Conservation (phyloP, 2,797 vertebrate genomes). For the Argentina silus region DNA sequence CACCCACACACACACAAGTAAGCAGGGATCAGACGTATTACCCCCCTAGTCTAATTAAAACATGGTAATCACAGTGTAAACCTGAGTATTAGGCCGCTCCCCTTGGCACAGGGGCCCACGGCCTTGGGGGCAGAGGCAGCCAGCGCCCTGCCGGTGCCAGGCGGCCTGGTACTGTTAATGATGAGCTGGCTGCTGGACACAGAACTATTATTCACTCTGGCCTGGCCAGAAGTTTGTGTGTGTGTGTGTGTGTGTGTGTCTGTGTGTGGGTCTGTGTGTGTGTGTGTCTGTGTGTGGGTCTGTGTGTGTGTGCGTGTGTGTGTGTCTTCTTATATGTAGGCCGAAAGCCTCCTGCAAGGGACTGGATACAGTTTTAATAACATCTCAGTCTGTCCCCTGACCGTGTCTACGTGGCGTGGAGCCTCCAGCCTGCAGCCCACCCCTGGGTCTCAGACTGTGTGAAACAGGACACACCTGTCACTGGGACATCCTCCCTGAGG, state of each 20-base stretch:
- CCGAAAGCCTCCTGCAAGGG: too few species aligned
- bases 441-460: neutral
- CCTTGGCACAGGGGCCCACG: conserved; percentile 42
- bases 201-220: conserved; percentile 20
- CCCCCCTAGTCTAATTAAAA: conserved; percentile 50
- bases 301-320: conserved; percentile 12
- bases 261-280: conserved; percentile 14
- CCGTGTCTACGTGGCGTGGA: neutral
- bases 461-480: conserved; percentile 37
- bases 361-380: too few species aligned
- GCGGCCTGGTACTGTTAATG: conserved; percentile 26
- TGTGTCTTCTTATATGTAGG: too few species aligned
- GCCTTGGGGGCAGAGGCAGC: conserved; percentile 34
- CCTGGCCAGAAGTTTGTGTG: neutral
- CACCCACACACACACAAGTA: too few species aligned
- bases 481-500: conserved; percentile 39
- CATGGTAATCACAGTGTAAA: conserved; percentile 46
- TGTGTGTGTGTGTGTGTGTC: conserved; percentile 31
- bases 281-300: conserved; percentile 29
- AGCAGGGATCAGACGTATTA: conserved; percentile 44
- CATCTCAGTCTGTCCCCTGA: too few species aligned
- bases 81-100: conserved; percentile 30
- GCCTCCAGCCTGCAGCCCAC: neutral
- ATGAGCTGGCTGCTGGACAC: conserved; percentile 19
- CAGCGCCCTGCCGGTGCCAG: conserved; percentile 23